A percentile compares a stretch with the other conserved stretches of the same genome.
Conservation (phyloP, 2,797 vertebrate species). For the Etheostoma perlongum region DNA sequence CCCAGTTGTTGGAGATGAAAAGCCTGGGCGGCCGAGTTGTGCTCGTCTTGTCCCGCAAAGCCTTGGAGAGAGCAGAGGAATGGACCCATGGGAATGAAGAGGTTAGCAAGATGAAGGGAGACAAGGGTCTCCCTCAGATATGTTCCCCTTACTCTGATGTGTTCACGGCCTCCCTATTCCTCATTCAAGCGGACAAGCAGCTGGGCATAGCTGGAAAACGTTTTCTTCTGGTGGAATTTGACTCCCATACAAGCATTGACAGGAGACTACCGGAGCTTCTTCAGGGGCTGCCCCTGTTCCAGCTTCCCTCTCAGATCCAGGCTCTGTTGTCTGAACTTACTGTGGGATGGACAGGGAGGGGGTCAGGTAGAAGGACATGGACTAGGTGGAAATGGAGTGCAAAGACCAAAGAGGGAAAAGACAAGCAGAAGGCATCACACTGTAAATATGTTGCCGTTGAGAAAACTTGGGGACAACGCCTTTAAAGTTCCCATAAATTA, state of each 20-base stretch:
- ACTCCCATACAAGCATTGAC: conserved; percentile 49
- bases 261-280: conserved; percentile 80
- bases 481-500: not conserved
- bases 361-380: conserved; percentile 25
- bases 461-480: conserved; percentile 7
- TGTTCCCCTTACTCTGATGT: conserved; percentile 75
- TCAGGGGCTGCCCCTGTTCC: conserved; percentile 81
- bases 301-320: conserved; percentile 85
- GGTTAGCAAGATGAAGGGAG: not conserved
- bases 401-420: conserved; percentile 11
- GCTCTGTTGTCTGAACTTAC: conserved; percentile 82
- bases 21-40: conserved; percentile 80
- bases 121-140: not conserved
- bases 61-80: conserved; percentile 63
- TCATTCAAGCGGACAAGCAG: conserved; percentile 80
- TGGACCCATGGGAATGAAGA: conserved; percentile 54
- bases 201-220: conserved; percentile 69
- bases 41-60: conserved; percentile 84
- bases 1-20: conserved; percentile 83
- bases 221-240: conserved; percentile 87
- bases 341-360: conserved; percentile 28
- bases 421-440: conserved; percentile 1
- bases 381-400: conserved; percentile 6
- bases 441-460: conserved; percentile 10
- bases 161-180: conserved; percentile 86